Conservation (phyloP, 2,113 vertebrate genomes). For the Orycteropus afer region DNA sequence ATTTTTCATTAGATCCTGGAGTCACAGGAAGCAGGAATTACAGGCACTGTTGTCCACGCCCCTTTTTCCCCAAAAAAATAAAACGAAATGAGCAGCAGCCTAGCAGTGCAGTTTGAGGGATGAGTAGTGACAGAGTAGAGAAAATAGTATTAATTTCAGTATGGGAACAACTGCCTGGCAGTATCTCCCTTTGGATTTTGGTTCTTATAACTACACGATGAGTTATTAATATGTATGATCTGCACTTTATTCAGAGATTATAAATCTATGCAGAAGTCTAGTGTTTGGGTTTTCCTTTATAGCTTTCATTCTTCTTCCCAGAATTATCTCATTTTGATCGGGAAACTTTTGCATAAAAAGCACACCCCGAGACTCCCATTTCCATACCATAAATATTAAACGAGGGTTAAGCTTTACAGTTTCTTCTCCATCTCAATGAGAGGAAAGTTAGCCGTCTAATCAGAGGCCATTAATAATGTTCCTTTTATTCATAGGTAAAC, state of each 20-base stretch:
- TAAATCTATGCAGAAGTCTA: conserved; percentile 76
- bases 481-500: conserved; percentile 72
- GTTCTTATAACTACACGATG: conserved; percentile 63
- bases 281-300: conserved; percentile 77
- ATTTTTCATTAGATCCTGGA: conserved; percentile 79
- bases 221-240: conserved; percentile 83
- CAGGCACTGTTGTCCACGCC: conserved; percentile 30
- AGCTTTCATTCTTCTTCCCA: conserved; percentile 78
- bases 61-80: conserved; percentile 48
- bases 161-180: conserved; percentile 67
- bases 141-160: conserved; percentile 66
- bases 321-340: conserved; percentile 80
- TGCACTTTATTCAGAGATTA: conserved; percentile 79
- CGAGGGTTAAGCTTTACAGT: conserved; percentile 68
- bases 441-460: conserved; percentile 73
- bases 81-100: conserved; percentile 72
- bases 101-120: conserved; percentile 16
- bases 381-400: conserved; percentile 82
- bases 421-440: conserved; percentile 54
- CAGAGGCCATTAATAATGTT: conserved; percentile 54
- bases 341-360: conserved; percentile 75
- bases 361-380: conserved; percentile 69
- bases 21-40: conserved; percentile 74
- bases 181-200: conserved; percentile 75
- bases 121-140: conserved; percentile 42